Percentiles rank a stretch among this genome's conserved stretches.
Evolutionary conservation across 2,888 invertebrate species (phyloP).

Genomic region (Laspeyria flexula): DNA sequence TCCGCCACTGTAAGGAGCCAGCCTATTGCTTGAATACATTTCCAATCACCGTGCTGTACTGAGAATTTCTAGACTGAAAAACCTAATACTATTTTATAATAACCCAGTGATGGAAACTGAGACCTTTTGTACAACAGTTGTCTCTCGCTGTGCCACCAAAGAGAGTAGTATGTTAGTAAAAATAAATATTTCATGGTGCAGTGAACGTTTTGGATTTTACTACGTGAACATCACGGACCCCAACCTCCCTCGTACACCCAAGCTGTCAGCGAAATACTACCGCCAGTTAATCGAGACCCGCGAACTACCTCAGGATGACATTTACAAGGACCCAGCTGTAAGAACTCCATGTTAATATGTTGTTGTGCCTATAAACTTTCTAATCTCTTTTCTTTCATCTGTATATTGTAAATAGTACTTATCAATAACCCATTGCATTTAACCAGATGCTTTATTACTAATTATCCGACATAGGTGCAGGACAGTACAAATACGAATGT

Average conservation of each 20-base stretch:
- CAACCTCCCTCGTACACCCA: slow-evolving; percentile 87
- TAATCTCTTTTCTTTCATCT: neutral
- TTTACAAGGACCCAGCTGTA: slow-evolving; percentile 72
- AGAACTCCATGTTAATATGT: slow-evolving; percentile 33
- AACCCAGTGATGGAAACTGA: no score
- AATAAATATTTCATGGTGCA: slow-evolving; percentile 57
- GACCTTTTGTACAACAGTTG: no score
- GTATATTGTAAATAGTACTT: neutral
- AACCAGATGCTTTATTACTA: no score
- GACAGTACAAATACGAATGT: no score
- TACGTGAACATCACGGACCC: slow-evolving; percentile 89
- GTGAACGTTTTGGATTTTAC: slow-evolving; percentile 90
- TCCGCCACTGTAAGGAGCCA: no score
- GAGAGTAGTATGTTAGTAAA: neutral
- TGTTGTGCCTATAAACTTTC: neutral
- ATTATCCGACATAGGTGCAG: no score
- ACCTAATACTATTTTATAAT: no score
- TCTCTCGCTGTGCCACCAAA: no score
- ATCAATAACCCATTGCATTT: neutral
- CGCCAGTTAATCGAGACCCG: slow-evolving; percentile 81
- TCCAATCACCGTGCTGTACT: no score
- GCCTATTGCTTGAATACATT: no score
- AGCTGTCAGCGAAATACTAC: slow-evolving; percentile 87
- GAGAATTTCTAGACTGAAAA: no score
- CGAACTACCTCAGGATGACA: slow-evolving; percentile 72